These are phyloP conservation scores for Alentia gelatinosa DNA, from an alignment of 2,888 invertebrate species.

Conservation along the genomic window DNA sequence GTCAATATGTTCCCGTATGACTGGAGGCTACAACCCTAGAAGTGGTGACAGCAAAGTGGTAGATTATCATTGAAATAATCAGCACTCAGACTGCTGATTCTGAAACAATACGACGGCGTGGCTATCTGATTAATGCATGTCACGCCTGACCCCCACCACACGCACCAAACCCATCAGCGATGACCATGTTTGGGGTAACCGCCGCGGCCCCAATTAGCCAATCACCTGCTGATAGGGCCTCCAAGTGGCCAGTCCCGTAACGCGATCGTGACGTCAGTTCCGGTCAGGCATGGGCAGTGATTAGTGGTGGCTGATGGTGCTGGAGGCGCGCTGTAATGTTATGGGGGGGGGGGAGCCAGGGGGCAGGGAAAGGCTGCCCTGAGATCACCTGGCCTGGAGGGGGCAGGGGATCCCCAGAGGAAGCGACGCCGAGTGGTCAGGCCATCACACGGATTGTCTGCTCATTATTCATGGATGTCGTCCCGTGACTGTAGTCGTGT, in stretches of 20 bases:
- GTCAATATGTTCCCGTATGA: too few species aligned
- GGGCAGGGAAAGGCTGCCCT: background rate
- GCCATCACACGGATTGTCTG: background rate
- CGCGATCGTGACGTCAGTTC: slow-evolving; percentile 46
- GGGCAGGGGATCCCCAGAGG: slow-evolving; percentile 19
- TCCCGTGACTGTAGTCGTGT: too few species aligned
- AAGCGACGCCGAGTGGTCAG: background rate
- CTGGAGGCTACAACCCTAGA: too few species aligned
- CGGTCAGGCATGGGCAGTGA: slow-evolving; percentile 41
- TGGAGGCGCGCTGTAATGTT: slow-evolving; percentile 17
- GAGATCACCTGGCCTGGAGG: background rate
- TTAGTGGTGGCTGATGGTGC: slow-evolving; percentile 33
- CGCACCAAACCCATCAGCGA: background rate
- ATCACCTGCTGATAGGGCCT: slow-evolving; percentile 47
- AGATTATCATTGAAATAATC: background rate
- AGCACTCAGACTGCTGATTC: background rate
- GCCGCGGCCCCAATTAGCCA: slow-evolving; percentile 38
- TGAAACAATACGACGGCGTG: background rate
- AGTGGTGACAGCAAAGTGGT: background rate
- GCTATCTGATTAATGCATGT: background rate
- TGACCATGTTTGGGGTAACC: slow-evolving; percentile 27
- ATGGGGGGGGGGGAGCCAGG: slow-evolving; percentile 1
- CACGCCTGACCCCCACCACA: slow-evolving; percentile 13
- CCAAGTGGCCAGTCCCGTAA: slow-evolving; percentile 34
- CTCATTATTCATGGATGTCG: slow-evolving; percentile 12